Evolutionary conservation across 2,888 invertebrate genomes (phyloP).

Genomic region (Microctonus hyperodae): DNA sequence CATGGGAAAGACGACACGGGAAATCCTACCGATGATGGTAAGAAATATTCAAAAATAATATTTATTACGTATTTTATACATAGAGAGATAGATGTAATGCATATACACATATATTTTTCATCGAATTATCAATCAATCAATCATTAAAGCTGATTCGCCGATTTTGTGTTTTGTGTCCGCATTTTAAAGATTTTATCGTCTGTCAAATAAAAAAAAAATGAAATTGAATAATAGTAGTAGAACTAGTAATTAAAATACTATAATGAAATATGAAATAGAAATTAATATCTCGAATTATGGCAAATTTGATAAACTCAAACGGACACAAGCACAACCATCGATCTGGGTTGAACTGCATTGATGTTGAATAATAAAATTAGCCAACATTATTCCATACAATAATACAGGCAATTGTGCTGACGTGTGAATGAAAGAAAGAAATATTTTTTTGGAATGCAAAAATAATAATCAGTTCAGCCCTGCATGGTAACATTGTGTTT

Average conservation of each 20-base stretch:
- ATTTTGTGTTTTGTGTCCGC: conserved; percentile 59
- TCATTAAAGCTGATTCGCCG: conserved; percentile 21
- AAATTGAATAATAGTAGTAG: conserved; percentile 5
- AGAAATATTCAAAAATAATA: conserved; percentile 26
- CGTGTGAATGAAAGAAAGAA: not conserved
- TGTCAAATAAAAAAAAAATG: conserved; percentile 2
- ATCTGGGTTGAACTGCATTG: conserved; percentile 59
- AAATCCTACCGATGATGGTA: conserved; percentile 53
- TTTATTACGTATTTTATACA: conserved; percentile 17
- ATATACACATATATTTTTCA: not conserved
- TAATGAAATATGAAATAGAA: conserved; percentile 7
- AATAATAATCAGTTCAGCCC: conserved; percentile 58
- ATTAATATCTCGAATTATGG: conserved; percentile 3
- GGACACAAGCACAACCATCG: conserved; percentile 62
- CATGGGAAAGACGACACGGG: conserved; percentile 49
- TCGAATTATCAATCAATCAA: not conserved
- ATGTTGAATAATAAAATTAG: conserved; percentile 40
- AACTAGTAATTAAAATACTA: conserved; percentile 14
- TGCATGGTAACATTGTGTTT: conserved; percentile 61
- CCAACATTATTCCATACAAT: conserved; percentile 13
- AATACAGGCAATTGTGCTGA: not conserved
- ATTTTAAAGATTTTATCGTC: conserved; percentile 28
- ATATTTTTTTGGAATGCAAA: conserved; percentile 13
- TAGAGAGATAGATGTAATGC: no score
- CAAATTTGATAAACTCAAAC: conserved; percentile 39